These are phyloP conservation scores for Pseudomyrmex cubaensis DNA, from an alignment of 1,140 invertebrate species.

Conservation along the genomic window DNA sequence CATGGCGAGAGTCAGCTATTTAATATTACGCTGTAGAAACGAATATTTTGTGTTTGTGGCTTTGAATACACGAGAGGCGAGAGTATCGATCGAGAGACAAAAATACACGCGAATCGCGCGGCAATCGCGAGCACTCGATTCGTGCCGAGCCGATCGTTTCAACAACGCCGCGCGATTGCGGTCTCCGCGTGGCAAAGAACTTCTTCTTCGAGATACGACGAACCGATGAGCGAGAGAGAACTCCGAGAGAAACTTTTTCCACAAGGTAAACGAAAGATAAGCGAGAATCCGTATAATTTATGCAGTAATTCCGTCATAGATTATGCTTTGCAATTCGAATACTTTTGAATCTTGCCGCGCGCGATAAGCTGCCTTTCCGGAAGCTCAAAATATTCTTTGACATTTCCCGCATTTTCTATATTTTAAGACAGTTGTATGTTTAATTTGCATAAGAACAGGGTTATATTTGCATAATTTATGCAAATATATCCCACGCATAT, in stretches of 20 bases:
- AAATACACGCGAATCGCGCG: constrained; percentile 34
- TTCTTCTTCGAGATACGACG: neutral
- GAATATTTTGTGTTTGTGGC: constrained; percentile 18
- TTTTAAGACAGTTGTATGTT: too few species aligned
- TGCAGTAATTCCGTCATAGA: neutral
- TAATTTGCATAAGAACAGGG: too few species aligned
- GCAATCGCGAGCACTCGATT: constrained; percentile 18
- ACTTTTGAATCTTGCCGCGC: neutral
- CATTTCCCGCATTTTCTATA: too few species aligned
- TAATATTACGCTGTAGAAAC: constrained; percentile 14
- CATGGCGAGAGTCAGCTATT: neutral
- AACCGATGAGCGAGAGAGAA: neutral
- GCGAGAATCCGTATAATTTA: constrained; percentile 28
- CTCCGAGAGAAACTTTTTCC: neutral
- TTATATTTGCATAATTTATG: too few species aligned
- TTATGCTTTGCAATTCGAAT: constrained; percentile 33
- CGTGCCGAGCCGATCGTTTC: neutral
- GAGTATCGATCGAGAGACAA: constrained; percentile 31
- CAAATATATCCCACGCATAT: too few species aligned
- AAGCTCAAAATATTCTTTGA: neutral
- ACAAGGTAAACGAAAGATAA: constrained; percentile 11
- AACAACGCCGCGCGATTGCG: neutral
- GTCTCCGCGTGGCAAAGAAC: neutral
- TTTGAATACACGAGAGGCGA: neutral
- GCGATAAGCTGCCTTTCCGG: neutral